Evolutionary conservation across 2,888 invertebrate genomes (phyloP), one percentile per base, ranked within the genome.

Genomic region (Thymelicus lineola): DNA sequence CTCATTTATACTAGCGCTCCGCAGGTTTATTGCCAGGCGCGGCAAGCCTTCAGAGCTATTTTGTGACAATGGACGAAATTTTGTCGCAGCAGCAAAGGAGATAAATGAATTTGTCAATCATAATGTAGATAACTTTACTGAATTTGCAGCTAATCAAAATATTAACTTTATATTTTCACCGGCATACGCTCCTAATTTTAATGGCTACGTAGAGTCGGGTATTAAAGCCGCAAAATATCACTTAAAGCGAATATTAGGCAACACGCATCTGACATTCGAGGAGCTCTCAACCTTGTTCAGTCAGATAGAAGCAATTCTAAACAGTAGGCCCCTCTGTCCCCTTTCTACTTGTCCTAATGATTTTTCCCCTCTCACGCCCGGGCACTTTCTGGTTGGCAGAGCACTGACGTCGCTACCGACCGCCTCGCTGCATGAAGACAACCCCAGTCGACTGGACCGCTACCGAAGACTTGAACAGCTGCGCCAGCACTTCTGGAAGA

Each of bases 151-250:
- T 60, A 60, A 75, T n/a, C 71, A 80, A 71, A 72, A 72, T 7
- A 76, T 79, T 0, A 74, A 76, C 58, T 79, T 80, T 66, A 48
- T 20, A 6, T 80, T 80, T 77, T 55, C 62, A 17, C 72, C 68
- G 1, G 59, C 73, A 17, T 72, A 73, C 64, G 70, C 74, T 72
- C 74, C 74, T 69, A 72, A 72, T 42, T 75, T 74, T 60, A 66
- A 69, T 10, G 75, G 73, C 1, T 38, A 68, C 3, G 69, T 68
- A 69, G 73, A 76, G 36, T 72, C 73, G 10, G 72, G 73, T 36
- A 55, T 73, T 6, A 74, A 72, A 42, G 74, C 74, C 5, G 70
- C 73, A 4, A 74, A 75, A 58, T 59, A 55, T 46, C 68, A 72
- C 9, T 14, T 74, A 35, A 70, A 48, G 7, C 61, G 73, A 10